Percentiles rank a stretch among this genome's conserved stretches.
These are phyloP conservation scores for Sterrhoptilus dennistouni DNA, from an alignment of 2,113 vertebrate species.

Conservation along the genomic window DNA sequence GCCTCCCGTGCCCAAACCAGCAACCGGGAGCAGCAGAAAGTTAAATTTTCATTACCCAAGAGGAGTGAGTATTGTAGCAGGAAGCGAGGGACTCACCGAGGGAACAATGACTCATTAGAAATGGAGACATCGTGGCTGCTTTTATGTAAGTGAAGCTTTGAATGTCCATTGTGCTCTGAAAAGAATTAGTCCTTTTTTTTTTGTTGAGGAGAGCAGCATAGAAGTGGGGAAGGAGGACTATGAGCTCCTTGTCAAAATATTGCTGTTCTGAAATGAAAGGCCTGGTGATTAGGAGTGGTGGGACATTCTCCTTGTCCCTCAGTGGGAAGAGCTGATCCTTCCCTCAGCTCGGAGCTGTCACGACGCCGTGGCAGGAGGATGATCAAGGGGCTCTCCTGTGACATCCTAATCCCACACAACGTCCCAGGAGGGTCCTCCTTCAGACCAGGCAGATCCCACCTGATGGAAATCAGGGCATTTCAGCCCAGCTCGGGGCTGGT, in stretches of 20 bases:
- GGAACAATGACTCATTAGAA: constrained; percentile 66
- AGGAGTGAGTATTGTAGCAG: constrained; percentile 29
- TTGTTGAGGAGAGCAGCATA: not conserved
- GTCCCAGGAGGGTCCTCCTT: not conserved
- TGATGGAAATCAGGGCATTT: rapidly evolving
- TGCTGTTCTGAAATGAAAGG: not conserved
- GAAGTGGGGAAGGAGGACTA: not conserved
- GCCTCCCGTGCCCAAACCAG: constrained; percentile 1
- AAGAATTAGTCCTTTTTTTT: constrained; percentile 32
- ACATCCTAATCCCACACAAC: not conserved
- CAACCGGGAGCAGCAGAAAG: not conserved
- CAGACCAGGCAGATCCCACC: not conserved
- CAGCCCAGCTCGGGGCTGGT: not conserved
- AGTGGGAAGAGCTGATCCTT: not conserved
- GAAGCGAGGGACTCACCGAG: constrained; percentile 7
- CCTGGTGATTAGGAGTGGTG: not conserved
- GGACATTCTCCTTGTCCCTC: not conserved
- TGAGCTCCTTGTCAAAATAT: constrained; percentile 2
- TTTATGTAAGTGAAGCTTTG: constrained; percentile 43
- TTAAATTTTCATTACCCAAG: constrained; percentile 66
- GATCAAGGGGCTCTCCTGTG: not conserved
- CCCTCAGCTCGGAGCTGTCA: not conserved
- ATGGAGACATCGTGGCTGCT: constrained; percentile 24
- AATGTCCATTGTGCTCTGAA: constrained; percentile 51
- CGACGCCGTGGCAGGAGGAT: rapidly evolving